Base-by-base conservation (phyloP, 1,140 invertebrate species). In the Pygmarrhopalites habei region DNA sequence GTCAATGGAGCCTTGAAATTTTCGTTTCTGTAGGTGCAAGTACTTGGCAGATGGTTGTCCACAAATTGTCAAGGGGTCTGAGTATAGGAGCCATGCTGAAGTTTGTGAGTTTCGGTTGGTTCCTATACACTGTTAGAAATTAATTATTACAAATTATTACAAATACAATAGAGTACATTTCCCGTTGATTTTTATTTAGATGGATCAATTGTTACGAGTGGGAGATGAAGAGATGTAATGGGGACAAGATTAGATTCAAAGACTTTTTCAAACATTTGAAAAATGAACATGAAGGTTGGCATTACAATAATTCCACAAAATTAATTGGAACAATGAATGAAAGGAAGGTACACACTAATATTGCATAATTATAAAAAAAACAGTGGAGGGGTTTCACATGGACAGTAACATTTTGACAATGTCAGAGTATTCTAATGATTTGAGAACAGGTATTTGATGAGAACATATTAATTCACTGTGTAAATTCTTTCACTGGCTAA, bases 191-290 rank as follows among this genome's bases (percentile, higher is more conserved):
- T 29, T 21, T 55, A 44, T 60, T 47, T 30, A 64, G 66, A 30
- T 19, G 58, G 21, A 53, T 68, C 14, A 15, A 49, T 2, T 68
- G 66, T 41, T 58, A 35, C 28, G 66, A 68, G 41, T 57, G 53
- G 49, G 66, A 68, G 5, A 25, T 58, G 1, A 51, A 44, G 10
- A 44, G 44, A 43, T 68, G 66, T 41, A 23, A 47, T 1, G 66
- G 66, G 12, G 39, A 43, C 25, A 43, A 30, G n/a, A 58, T 68
- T 35, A 51, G 62, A 7, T 65, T 68, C 26, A 61, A 58, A 53
- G 66, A 68, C 26, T 68, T 46, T 46, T 64, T 68, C 35, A 15
- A 29, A 15, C 66, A 68, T 53, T 55, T 68, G 30, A 68, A 68
- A 62, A 29, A 5, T 2, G 62, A 44, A 5, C 66, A 68, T 65